Percentiles rank a stretch among this genome's conserved stretches.
These are phyloP conservation scores for Megalurothrips usitatus DNA, from an alignment of 2,888 invertebrate genomes.

Conservation along the genomic window DNA sequence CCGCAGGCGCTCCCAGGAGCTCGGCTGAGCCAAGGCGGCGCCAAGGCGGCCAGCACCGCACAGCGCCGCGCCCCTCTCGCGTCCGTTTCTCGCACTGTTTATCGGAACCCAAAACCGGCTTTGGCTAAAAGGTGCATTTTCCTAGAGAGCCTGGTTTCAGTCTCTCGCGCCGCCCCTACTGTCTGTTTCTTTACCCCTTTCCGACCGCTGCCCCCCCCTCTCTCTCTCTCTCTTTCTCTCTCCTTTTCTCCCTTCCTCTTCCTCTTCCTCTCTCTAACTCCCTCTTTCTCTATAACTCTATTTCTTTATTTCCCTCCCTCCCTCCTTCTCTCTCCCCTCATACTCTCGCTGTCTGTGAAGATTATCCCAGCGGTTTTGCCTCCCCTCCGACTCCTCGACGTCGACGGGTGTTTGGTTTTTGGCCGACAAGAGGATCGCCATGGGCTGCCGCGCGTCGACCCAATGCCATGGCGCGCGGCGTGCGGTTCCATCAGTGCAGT, in stretches of 20 bases:
- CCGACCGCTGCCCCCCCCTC: neutral
- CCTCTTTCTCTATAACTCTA: neutral
- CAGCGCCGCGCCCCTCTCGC: neutral
- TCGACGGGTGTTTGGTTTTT: neutral
- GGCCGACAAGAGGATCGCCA: too few species aligned
- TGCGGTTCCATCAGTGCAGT: too few species aligned
- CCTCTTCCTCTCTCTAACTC: neutral
- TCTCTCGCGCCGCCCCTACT: neutral
- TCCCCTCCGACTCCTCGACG: too few species aligned
- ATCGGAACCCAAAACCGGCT: neutral
- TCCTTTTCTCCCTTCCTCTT: neutral
- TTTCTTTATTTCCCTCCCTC: neutral
- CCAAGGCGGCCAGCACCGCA: neutral
- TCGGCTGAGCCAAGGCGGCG: too few species aligned
- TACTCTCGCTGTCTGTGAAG: neutral
- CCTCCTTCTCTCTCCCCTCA: neutral
- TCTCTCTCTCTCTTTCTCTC: neutral
- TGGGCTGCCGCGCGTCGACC: too few species aligned
- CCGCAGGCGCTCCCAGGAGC: too few species aligned
- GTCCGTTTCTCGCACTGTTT: neutral
- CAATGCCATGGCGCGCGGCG: too few species aligned
- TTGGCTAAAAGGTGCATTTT: too few species aligned
- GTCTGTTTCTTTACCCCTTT: neutral
- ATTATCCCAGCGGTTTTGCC: neutral
- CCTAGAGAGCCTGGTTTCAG: neutral